These are phyloP conservation scores for Chironomus striatipennis DNA, from an alignment of 1,140 invertebrate species.

Conservation along the genomic window DNA sequence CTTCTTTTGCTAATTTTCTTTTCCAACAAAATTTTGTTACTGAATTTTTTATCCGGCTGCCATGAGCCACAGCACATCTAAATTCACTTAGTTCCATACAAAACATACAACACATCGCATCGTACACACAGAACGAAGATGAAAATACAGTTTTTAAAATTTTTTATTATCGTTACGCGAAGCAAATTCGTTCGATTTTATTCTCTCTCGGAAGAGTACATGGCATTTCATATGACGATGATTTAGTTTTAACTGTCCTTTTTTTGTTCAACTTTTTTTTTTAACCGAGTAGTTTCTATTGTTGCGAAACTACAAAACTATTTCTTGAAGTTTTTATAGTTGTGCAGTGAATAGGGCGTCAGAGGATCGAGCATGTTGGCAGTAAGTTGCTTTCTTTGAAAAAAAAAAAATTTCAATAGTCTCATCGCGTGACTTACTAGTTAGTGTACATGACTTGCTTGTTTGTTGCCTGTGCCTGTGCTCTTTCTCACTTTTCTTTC, in stretches of 20 bases:
- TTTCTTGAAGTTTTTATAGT: conserved; percentile 20
- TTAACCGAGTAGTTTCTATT: not conserved
- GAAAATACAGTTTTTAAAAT: not conserved
- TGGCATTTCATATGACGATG: too few relatives aligned
- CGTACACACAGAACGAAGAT: too few relatives aligned
- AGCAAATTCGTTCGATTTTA: not conserved
- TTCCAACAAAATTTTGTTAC: conserved; percentile 23
- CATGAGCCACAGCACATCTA: not conserved
- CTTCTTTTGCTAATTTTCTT: conserved; percentile 1
- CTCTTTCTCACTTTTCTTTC: not conserved
- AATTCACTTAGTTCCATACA: too few relatives aligned
- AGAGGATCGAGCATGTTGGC: not conserved
- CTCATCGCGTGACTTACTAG: not conserved
- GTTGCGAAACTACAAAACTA: not conserved
- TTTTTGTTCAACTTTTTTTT: not conserved
- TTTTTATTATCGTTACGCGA: not conserved
- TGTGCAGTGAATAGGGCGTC: conserved; percentile 9
- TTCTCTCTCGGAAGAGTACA: too few relatives aligned
- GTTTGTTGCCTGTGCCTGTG: not conserved
- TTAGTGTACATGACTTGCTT: too few relatives aligned
- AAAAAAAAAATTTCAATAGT: not conserved
- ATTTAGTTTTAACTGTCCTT: too few relatives aligned
- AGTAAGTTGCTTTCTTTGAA: too few relatives aligned
- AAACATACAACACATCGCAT: too few relatives aligned
- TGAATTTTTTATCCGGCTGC: not conserved